Evolutionary conservation across 2,113 vertebrate species (phyloP).

Genomic region (Austrofundulus limnaeus): DNA sequence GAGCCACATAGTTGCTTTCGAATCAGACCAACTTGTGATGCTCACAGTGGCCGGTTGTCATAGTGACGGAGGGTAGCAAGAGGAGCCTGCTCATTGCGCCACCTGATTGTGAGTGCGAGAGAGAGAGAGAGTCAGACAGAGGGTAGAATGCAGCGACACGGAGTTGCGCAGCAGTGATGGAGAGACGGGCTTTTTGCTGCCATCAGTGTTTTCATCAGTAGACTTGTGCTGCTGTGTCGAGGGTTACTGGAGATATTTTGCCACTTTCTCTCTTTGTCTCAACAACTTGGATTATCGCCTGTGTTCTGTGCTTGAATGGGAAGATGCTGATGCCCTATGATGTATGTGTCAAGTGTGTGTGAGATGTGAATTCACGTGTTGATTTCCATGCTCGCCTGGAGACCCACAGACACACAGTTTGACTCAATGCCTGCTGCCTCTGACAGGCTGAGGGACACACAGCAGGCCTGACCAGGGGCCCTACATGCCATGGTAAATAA

Average conservation of each 20-base stretch:
- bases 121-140: constrained; percentile 32
- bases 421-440: constrained; percentile 52
- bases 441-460: constrained; percentile 55
- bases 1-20: constrained; percentile 47
- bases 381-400: constrained; percentile 40
- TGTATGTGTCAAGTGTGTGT: constrained; percentile 55
- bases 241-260: constrained; percentile 45
- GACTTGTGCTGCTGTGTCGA: constrained; percentile 41
- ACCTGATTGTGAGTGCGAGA: constrained; percentile 61
- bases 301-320: constrained; percentile 32
- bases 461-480: constrained; percentile 54
- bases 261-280: constrained; percentile 32
- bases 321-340: constrained; percentile 40
- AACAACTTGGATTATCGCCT: constrained; percentile 37
- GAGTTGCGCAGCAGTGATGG: constrained; percentile 65
- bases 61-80: constrained; percentile 76
- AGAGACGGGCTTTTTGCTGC: constrained; percentile 61
- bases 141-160: constrained; percentile 57
- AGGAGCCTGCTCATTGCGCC: constrained; percentile 60
- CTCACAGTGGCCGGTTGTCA: constrained; percentile 77
- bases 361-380: constrained; percentile 40
- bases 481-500: constrained; percentile 75
- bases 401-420: constrained; percentile 24
- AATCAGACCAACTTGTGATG: constrained; percentile 58
- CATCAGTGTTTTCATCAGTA: constrained; percentile 68